Evolutionary conservation across 2,888 invertebrate species (phyloP).

Genomic region (Subacronicta megacephala): DNA sequence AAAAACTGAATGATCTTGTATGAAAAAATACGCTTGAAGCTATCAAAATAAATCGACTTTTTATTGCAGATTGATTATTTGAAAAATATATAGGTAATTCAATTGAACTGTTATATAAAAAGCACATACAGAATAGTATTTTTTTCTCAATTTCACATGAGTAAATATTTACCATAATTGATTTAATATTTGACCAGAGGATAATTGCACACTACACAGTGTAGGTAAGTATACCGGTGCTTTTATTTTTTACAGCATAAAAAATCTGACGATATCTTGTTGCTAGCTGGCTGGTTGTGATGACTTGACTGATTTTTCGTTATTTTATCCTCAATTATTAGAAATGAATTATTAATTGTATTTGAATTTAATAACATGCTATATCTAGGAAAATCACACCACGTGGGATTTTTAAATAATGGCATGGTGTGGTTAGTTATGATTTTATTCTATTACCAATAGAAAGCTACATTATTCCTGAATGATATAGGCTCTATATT

Average conservation of each 20-base stretch:
- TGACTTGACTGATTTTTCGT: neutral
- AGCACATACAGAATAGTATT: constrained; percentile 2
- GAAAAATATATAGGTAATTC: constrained; percentile 36
- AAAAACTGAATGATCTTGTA: constrained; percentile 48
- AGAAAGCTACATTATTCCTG: too few species aligned
- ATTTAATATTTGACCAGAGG: constrained; percentile 40
- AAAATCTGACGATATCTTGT: neutral
- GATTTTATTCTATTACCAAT: too few species aligned
- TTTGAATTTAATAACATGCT: too few species aligned
- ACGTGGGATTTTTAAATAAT: too few species aligned
- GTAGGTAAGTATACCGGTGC: constrained; percentile 1
- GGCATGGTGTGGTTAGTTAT: too few species aligned
- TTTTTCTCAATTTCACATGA: neutral
- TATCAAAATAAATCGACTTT: constrained; percentile 59
- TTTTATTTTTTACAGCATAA: neutral
- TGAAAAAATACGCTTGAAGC: constrained; percentile 47
- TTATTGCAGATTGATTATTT: constrained; percentile 36
- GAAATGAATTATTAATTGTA: neutral
- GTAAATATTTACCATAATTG: constrained; percentile 30
- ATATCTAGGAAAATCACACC: too few species aligned
- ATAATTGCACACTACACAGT: constrained; percentile 20
- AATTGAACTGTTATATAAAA: constrained; percentile 27
- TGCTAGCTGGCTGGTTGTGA: constrained; percentile 1
- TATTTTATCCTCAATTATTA: neutral
- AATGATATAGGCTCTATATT: too few species aligned